Conservation (phyloP, 2,888 invertebrate genomes). For the Agapostemon virescens region DNA sequence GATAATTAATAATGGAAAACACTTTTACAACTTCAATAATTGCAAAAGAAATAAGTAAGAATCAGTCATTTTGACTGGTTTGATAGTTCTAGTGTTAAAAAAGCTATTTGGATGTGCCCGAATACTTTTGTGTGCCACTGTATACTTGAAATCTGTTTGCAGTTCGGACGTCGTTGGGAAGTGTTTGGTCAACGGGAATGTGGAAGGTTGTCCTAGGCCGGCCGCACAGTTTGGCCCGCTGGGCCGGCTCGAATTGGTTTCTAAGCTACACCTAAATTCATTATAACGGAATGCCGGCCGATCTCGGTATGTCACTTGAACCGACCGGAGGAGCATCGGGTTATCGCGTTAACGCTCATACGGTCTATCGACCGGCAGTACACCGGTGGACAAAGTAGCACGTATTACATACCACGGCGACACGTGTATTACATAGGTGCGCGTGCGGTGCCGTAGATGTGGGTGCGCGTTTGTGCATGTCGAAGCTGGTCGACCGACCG, state of each 20-base stretch:
- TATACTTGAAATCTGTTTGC: constrained; percentile 14
- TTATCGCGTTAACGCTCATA: constrained; percentile 69
- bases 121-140: too few relatives aligned
- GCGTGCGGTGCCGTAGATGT: constrained; percentile 17
- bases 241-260: background rate
- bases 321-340: constrained; percentile 59
- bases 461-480: constrained; percentile 43
- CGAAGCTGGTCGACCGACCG: constrained; percentile 22
- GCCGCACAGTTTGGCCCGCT: background rate
- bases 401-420: constrained; percentile 60
- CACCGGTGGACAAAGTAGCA: constrained; percentile 63
- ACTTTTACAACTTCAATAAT: too few relatives aligned
- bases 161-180: constrained; percentile 52
- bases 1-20: too few relatives aligned
- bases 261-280: constrained; percentile 60
- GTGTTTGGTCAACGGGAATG: constrained; percentile 39
- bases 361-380: constrained; percentile 64
- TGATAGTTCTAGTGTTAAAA: too few relatives aligned
- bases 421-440: constrained; percentile 58
- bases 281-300: constrained; percentile 63
- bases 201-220: background rate
- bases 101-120: too few relatives aligned
- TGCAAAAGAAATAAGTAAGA: too few relatives aligned
- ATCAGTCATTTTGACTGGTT: too few relatives aligned
- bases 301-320: constrained; percentile 60